Conservation (phyloP, 2,113 vertebrate genomes). For the Alouatta palliata region DNA sequence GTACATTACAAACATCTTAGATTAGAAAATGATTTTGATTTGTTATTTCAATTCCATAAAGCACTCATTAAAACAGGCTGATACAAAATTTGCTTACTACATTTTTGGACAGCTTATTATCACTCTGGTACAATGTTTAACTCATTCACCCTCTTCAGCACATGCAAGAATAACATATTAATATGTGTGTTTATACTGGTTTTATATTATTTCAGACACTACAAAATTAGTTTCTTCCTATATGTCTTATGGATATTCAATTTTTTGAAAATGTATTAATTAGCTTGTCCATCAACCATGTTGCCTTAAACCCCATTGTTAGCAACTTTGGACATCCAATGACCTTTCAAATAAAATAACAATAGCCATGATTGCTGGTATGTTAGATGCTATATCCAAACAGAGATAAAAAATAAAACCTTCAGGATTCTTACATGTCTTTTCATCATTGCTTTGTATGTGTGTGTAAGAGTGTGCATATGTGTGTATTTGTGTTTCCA, state of each 20-base stretch:
- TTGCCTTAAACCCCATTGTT: not conserved
- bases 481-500: not conserved
- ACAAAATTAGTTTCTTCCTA: not conserved
- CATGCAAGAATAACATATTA: not conserved
- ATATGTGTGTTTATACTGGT: not conserved
- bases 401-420: not conserved
- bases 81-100: not conserved
- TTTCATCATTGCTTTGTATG: constrained; percentile 1
- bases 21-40: not conserved
- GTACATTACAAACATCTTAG: not conserved
- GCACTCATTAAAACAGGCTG: not conserved
- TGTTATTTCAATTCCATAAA: not conserved
- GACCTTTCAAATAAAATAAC: not conserved
- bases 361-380: not conserved
- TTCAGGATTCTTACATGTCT: not conserved
- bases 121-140: not conserved
- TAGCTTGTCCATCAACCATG: not conserved
- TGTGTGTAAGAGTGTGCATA: not conserved
- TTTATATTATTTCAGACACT: not conserved
- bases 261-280: not conserved
- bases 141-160: not conserved
- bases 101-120: not conserved
- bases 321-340: not conserved
- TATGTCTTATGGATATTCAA: not conserved
- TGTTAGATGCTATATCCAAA: not conserved